Conservation (phyloP, 2,113 vertebrate species). For the Paramormyrops kingsleyae region DNA sequence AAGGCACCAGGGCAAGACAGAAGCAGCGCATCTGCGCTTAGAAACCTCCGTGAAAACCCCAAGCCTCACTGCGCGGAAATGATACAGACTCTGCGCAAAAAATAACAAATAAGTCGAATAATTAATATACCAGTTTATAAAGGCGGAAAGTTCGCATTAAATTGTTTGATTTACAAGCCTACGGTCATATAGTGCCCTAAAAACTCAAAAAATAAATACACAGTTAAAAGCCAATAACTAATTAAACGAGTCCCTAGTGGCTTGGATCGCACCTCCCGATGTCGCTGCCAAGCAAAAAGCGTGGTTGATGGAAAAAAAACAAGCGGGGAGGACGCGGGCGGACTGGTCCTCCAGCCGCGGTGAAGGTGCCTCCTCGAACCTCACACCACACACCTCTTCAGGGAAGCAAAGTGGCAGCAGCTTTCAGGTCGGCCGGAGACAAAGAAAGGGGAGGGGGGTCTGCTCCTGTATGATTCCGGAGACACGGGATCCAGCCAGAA, state of each 20-base stretch:
- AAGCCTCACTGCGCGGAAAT: not conserved
- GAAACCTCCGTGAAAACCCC: not conserved
- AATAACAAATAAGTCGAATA: not conserved
- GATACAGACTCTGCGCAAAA: not conserved
- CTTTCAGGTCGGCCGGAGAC: not conserved
- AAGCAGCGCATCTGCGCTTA: not conserved
- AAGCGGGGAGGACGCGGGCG: not conserved
- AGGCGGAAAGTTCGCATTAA: not conserved
- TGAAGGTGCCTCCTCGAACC: not conserved
- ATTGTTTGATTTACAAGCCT: not conserved
- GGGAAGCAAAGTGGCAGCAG: not conserved
- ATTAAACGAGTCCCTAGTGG: not conserved
- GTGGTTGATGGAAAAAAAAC: not conserved
- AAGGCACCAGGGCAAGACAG: not conserved
- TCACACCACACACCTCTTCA: not conserved
- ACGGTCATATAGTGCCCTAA: not conserved
- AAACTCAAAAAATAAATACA: not conserved
- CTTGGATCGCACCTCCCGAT: not conserved
- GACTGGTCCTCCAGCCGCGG: not conserved
- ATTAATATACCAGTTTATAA: not conserved
- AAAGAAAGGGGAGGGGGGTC: not conserved
- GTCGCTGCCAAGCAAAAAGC: not conserved
- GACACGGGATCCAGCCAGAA: not conserved
- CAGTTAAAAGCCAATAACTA: not conserved
- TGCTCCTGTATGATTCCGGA: not conserved